Percentiles rank a stretch among this genome's conserved stretches.
Evolutionary conservation across 2,797 vertebrate genomes (phyloP).

Genomic region (Margarornis squamiger): DNA sequence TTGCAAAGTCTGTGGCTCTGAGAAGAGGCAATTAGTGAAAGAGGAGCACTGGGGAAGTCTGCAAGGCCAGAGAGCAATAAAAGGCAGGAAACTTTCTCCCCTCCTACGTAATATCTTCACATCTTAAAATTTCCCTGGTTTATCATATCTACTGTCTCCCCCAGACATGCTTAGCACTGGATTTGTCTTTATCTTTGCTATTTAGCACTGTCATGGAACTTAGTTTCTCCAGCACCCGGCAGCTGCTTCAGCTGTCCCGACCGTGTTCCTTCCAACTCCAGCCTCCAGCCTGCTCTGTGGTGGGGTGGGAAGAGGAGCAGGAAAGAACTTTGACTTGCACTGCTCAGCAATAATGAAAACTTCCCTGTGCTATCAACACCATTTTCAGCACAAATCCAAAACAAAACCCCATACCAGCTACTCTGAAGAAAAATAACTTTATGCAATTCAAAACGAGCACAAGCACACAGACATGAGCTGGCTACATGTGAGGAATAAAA

Average conservation of each 20-base stretch:
- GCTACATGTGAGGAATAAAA: not conserved
- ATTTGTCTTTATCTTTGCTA: not conserved
- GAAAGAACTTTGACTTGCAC: not conserved
- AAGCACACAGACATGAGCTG: not conserved
- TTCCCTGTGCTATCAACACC: not conserved
- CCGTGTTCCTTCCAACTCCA: not conserved
- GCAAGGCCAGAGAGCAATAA: not conserved
- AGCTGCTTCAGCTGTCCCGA: not conserved
- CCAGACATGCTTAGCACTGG: not conserved
- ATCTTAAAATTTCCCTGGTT: not conserved
- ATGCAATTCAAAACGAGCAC: not conserved
- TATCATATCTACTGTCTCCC: fast-evolving
- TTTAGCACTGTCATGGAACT: not conserved
- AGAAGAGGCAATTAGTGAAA: not conserved
- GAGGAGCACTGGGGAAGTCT: not conserved
- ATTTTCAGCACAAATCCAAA: not conserved
- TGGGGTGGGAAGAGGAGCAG: not conserved
- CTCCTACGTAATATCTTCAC: not conserved
- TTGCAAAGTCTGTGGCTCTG: not conserved
- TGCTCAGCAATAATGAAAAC: not conserved
- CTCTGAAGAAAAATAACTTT: not conserved
- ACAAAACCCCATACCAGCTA: not conserved
- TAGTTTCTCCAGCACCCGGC: not conserved
- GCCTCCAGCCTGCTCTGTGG: too few species aligned
- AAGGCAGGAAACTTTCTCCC: not conserved